A percentile compares a stretch with the other conserved stretches of the same genome.
Conservation (phyloP, 2,888 invertebrate genomes). For the Drosophila tanythrix region DNA sequence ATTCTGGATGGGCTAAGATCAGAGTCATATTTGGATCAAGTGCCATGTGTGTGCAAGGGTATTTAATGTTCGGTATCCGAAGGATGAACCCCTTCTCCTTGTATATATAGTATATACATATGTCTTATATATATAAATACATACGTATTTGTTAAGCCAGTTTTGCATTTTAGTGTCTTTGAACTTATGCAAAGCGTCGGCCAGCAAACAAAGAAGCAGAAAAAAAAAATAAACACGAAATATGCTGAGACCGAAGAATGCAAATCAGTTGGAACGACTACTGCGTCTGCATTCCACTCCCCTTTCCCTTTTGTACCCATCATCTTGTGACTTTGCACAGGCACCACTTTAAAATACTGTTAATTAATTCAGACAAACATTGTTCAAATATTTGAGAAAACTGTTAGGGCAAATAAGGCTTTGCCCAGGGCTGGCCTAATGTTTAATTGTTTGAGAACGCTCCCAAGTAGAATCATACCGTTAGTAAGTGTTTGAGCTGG, state of each 20-base stretch:
- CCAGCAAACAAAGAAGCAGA: conserved; percentile 53
- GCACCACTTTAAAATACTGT: conserved; percentile 55
- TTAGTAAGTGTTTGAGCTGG: background rate
- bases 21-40: background rate
- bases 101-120: background rate
- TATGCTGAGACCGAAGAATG: conserved; percentile 64
- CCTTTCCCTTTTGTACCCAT: background rate
- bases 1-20: background rate
- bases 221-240: conserved; percentile 43
- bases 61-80: background rate
- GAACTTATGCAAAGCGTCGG: conserved; percentile 71
- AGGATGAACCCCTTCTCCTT: background rate
- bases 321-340: conserved; percentile 31
- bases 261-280: conserved; percentile 40
- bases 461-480: background rate
- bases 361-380: conserved; percentile 80
- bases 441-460: conserved; percentile 41
- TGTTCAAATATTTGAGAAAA: conserved; percentile 72
- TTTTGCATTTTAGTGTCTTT: conserved; percentile 47
- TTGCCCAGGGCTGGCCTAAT: conserved; percentile 1
- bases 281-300: background rate
- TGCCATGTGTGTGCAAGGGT: background rate
- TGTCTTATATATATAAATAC: background rate
- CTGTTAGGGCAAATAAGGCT: conserved; percentile 35
- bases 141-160: conserved; percentile 1